Percentiles rank a stretch among this genome's conserved stretches.
phyloP scores from a whole-genome alignment of 2,113 vertebrate species.

The Scolopax mira region DNA sequence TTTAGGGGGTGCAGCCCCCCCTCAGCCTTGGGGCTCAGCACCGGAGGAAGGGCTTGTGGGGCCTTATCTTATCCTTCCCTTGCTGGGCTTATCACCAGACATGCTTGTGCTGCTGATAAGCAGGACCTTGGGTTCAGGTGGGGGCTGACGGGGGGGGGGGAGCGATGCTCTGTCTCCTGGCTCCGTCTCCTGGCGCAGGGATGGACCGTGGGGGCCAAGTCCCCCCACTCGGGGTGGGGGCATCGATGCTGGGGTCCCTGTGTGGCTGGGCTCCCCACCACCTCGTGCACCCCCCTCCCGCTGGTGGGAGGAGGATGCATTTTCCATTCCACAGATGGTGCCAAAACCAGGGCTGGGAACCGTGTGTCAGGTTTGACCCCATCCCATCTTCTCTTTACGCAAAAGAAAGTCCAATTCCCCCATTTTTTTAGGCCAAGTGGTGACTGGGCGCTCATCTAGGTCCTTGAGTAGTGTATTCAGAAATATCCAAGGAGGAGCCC shows the following conservation, averaged over 20 bases:
- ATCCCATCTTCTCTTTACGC: background rate
- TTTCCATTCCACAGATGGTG: background rate
- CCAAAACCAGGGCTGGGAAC: background rate
- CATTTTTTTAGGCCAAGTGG: fast-evolving
- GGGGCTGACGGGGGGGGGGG: background rate
- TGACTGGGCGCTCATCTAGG: background rate
- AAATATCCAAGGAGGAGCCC: background rate
- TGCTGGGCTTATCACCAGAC: conserved; percentile 13
- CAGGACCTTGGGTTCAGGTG: conserved; percentile 15
- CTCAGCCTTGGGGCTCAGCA: background rate
- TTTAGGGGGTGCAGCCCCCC: background rate
- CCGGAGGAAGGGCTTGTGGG: background rate
- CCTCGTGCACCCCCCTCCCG: background rate
- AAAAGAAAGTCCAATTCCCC: fast-evolving
- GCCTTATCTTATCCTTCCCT: conserved; percentile 1
- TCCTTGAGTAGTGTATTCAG: background rate
- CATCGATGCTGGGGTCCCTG: fast-evolving
- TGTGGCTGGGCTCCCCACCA: background rate
- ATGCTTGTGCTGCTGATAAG: conserved; percentile 10
- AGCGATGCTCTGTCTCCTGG: background rate
- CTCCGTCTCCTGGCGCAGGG: fast-evolving
- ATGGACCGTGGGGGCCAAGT: background rate
- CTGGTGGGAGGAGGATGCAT: fast-evolving
- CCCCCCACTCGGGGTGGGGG: fast-evolving
- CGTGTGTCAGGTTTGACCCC: fast-evolving